Evolutionary conservation across 2,888 invertebrate species (phyloP).

Genomic region (Lumbricus terrestris): DNA sequence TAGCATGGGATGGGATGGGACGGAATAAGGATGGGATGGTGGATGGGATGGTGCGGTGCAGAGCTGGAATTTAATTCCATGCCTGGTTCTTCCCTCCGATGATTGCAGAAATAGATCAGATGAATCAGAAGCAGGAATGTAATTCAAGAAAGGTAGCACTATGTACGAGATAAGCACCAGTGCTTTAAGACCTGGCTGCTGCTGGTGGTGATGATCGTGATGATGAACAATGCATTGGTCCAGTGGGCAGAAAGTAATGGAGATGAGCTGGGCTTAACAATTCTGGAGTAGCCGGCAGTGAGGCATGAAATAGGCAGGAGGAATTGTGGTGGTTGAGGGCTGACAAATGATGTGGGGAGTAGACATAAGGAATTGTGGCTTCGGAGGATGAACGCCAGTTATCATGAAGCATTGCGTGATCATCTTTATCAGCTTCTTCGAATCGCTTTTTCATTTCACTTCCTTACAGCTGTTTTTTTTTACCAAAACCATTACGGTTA

Average conservation of each 20-base stretch:
- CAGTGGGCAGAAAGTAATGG: neutral
- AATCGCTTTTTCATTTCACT: too few relatives aligned
- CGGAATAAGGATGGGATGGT: too few relatives aligned
- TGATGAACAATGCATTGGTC: neutral
- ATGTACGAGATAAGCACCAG: neutral
- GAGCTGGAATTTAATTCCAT: conserved; percentile 3
- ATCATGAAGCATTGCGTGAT: neutral
- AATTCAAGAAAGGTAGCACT: neutral
- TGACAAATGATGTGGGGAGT: neutral
- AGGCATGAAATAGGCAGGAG: neutral
- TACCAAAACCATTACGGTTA: neutral
- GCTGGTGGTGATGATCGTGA: neutral
- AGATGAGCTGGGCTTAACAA: neutral
- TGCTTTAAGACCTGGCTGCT: neutral
- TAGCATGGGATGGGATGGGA: too few relatives aligned
- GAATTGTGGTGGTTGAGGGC: neutral
- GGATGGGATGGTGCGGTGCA: neutral
- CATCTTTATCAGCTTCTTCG: neutral
- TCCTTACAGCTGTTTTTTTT: too few relatives aligned
- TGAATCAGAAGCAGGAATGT: neutral
- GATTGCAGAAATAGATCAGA: conserved; percentile 12
- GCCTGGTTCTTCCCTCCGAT: neutral
- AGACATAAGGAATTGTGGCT: neutral
- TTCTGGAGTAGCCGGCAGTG: neutral
- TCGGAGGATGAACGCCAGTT: neutral